Conservation (phyloP, 2,888 invertebrate genomes). For the Drosophila paucipuncta region DNA sequence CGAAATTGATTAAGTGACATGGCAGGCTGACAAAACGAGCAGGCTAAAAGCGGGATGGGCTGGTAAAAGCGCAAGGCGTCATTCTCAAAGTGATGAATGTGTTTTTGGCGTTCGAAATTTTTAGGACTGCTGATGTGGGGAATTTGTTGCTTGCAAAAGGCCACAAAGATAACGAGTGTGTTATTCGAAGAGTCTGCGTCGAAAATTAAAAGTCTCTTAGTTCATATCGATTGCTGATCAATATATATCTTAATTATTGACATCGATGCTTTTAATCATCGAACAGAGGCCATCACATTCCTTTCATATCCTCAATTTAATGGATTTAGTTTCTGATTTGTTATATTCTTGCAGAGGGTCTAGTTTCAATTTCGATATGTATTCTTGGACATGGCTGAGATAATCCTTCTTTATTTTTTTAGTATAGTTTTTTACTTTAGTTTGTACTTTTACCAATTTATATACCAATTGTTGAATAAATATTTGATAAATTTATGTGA, state of each 20-base stretch:
- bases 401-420: background rate
- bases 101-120: conserved; percentile 43
- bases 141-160: background rate
- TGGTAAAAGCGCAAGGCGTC: conserved; percentile 33
- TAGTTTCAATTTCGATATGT: background rate
- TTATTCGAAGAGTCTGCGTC: background rate
- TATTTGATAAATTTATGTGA: background rate
- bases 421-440: background rate
- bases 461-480: background rate
- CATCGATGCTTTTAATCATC: background rate
- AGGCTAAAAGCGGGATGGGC: background rate
- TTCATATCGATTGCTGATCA: background rate
- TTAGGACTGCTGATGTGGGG: conserved; percentile 3
- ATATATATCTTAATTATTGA: background rate
- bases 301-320: background rate
- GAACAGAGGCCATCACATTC: background rate
- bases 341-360: background rate
- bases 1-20: conserved; percentile 81
- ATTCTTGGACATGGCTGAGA: background rate
- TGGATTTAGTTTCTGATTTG: background rate
- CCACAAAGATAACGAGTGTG: conserved; percentile 14
- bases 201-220: background rate
- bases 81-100: conserved; percentile 66
- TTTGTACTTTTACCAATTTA: background rate
- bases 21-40: conserved; percentile 30